Evolutionary conservation across 1,140 invertebrate genomes (phyloP), one percentile per base, ranked within the genome.

Genomic region (Metopolophium dirhodum): DNA sequence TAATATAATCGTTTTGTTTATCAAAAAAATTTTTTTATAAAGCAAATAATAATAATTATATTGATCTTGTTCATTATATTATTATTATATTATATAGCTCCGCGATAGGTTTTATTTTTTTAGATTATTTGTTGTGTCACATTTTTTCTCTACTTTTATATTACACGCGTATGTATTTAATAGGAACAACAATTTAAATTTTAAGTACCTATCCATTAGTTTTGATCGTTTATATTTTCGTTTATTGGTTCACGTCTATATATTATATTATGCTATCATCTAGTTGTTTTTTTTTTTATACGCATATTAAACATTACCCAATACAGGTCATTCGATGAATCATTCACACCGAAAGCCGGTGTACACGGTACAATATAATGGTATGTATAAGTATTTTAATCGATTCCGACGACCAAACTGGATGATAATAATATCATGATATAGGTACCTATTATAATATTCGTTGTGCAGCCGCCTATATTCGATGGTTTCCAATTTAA

Each of bases 151-250:
- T 54, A 23, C 18, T 54, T 85, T 18, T 85, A 18, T 82, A 26
- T 85, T 23, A 22, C 20, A 30, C 23, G 22, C 20, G 22, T 83
- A 45, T 26, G 26, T 86, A 47, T 26, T 45, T 41, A 77, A 77
- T 77, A n/a, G 26, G 45, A 86, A n/a, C 37, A 86, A 86, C 41
- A 47, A 86, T 45, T 86, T 86, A 86, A 30, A 45, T 86, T 86
- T 45, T 47, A 30, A 86, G 83, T 85, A 54, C 51, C 51, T 54
- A 86, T 86, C 26, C 11, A 47, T 86, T 86, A 86, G 26, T 41
- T 86, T 86, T 86, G 26, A 86, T 86, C 23, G 41, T 86, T 37
- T 37, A 30, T 47, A 26, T 47, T 86, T 45, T 47, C 26, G 41
- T 45, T 45, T 47, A 26, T 47, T 86, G 26, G 23, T 45, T 47